Conservation (phyloP, 2,113 vertebrate genomes). For the Corythoichthys haematopterus region DNA sequence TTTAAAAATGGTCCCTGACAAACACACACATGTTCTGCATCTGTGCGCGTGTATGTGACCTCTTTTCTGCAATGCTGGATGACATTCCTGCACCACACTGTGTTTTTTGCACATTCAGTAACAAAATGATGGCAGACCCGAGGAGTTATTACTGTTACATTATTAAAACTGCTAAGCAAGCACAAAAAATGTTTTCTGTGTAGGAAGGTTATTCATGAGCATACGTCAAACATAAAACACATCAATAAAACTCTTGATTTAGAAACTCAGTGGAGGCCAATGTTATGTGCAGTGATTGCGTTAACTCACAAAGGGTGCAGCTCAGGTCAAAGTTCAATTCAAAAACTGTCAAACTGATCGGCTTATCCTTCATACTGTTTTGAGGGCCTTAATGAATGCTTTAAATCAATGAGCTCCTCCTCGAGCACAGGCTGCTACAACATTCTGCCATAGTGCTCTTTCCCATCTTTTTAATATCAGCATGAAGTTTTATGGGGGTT, state of each 20-base stretch:
- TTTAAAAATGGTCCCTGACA: constrained; percentile 38
- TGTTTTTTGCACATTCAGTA: neutral
- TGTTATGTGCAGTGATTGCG: too few relatives aligned
- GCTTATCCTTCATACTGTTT: neutral
- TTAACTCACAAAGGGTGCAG: neutral
- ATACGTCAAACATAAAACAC: neutral
- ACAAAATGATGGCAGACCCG: neutral
- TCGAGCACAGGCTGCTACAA: too few relatives aligned
- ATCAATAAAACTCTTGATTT: neutral
- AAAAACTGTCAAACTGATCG: neutral
- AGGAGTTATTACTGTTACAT: neutral
- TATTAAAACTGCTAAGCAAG: neutral
- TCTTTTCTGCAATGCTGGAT: neutral
- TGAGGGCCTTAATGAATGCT: too few relatives aligned
- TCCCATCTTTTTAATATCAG: too few relatives aligned
- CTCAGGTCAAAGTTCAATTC: neutral
- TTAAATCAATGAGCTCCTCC: too few relatives aligned
- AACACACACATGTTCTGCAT: constrained; percentile 14
- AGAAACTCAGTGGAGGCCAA: neutral
- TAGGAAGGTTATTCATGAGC: neutral
- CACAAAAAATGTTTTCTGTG: neutral
- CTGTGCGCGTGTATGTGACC: neutral
- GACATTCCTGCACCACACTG: neutral
- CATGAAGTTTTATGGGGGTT: too few relatives aligned
- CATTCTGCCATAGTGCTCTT: too few relatives aligned